Evolutionary conservation across 2,113 vertebrate species (phyloP), one percentile per base, ranked within the genome.

Genomic region (Pseudopodoces humilis): DNA sequence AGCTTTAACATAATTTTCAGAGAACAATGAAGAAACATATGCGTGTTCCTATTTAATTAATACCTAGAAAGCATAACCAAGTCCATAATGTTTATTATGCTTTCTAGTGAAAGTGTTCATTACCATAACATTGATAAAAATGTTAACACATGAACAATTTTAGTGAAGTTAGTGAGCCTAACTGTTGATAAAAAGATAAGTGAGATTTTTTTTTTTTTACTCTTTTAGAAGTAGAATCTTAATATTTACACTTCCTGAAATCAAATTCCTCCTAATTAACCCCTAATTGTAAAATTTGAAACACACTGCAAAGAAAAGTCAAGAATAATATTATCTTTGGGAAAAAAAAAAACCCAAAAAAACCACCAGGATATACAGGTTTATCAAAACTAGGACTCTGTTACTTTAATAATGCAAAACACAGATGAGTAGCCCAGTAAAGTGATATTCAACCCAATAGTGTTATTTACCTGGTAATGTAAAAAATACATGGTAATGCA

Each of bases 401-500:
- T 92, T 87, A 91, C 14, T 95, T 92, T 65, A 93, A 47, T 21
- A 92, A 46, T 6, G 39, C 46, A 60, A 97, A 89, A 21, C 75
- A 95, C 16, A 41, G 30, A 56, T 78, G 80, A 12, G 74, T 68
- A 41, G 9, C 52, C 67, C 64, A 93, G 28, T 95, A 96, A 90
- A 90, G 64, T 7, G 44, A 95, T 37, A 82, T 90, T 65, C 82
- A 95, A 43, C 13, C 43, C 43, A 43, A 43, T 43, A 15, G 43
- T 43, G 15, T 43, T 46, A 46, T 46, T 46, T 46, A 46, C 46
- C 46, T 46, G 20, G 46, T 46, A 46, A 20, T 46, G 46, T 21
- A 46, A 46, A 46, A 46, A 41, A 30, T 63, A 95, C 39, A 69
- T 93, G 27, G 22, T 41, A 83, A 89, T 4, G 2, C 22, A 35